Evolutionary conservation across 2,113 vertebrate species (phyloP), one percentile per base, ranked within the genome.

Genomic region (Dolichallabes microphthalmus): DNA sequence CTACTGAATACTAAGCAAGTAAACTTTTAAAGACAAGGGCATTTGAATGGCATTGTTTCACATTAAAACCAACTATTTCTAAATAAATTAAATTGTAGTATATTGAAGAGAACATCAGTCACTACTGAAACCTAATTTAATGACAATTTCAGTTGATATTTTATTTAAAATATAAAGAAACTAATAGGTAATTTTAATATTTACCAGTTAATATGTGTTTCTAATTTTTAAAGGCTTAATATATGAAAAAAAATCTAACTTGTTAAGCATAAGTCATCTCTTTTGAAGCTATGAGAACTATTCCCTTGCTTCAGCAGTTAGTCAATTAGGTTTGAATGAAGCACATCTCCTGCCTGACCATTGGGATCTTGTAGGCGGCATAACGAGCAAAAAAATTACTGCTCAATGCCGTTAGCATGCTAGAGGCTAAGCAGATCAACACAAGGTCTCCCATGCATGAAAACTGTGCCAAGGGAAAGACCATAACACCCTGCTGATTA

Each of bases 331-430:
- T 73, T 81, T 53, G 66, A 81, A 86, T 82, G 50, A 87, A 87
- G 63, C 83, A 73, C 74, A 85, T 82, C 88, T 85, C 78, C 74
- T 55, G 61, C 55, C 58, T 58, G 83, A 64, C 71, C 74, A 8
- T 66, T 82, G 53, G 75, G 57, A 80, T 85, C 81, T 82, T 88
- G 88, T 80, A 79, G 87, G 80, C 82, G 88, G 90, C 90, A 90
- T 93, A 93, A 95, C 91, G 90, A 93, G 90, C 57, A 88, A 82
- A 87, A 69, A 82, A 90, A 83, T 89, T 87, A 84, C 69, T 30
- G 87, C 89, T 64, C 82, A 83, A 80, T 84, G 89, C 92, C 90
- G 86, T 90, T 88, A 90, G 92, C 86, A 77, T 85, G 92, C 93
- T 89, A 91, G 87, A 87, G 91, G 93, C 92, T 86, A 84, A 90